These are phyloP conservation scores for Trididemnum miniatum DNA, from an alignment of 23 tunicate species.

Conservation along the genomic window DNA sequence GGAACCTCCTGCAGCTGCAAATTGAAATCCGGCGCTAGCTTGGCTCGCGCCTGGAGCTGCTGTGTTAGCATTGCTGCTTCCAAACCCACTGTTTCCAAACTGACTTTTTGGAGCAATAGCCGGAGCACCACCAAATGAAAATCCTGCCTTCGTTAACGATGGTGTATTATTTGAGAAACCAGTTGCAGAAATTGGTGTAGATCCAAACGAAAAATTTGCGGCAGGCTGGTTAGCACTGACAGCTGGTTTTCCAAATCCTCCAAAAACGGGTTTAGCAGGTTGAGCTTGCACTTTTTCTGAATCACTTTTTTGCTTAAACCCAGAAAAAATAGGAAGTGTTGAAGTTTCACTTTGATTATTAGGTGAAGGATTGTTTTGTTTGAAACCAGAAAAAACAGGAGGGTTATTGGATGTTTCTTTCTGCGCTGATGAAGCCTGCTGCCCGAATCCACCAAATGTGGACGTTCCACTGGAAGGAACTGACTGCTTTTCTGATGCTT, in stretches of 20 bases:
- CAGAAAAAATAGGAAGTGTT: not conserved
- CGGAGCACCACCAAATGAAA: conserved; percentile 17
- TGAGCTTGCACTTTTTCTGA: not conserved
- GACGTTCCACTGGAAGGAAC: not conserved
- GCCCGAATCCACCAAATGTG: not conserved
- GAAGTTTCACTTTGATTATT: not conserved
- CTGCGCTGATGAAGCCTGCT: not conserved
- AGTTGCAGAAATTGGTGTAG: not conserved
- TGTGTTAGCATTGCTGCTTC: conserved; percentile 14
- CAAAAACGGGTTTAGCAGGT: not conserved
- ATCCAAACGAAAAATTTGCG: conserved; percentile 12
- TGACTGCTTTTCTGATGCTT: not conserved
- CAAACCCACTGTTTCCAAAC: not conserved
- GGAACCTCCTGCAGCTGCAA: not conserved
- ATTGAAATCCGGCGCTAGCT: conserved; percentile 15
- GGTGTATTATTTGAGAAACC: not conserved
- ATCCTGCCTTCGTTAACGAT: conserved; percentile 9
- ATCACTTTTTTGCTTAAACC: not conserved
- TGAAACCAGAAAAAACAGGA: not conserved
- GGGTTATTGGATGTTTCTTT: no score
- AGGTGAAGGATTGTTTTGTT: not conserved
- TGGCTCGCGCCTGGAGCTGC: not conserved
- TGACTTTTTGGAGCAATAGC: not conserved
- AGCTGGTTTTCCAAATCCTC: conserved; percentile 17
- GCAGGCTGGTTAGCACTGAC: not conserved